Percentiles rank a stretch among this genome's conserved stretches.
These are phyloP conservation scores for Zosterops japonicus DNA, from an alignment of 2,113 vertebrate species.

Conservation along the genomic window DNA sequence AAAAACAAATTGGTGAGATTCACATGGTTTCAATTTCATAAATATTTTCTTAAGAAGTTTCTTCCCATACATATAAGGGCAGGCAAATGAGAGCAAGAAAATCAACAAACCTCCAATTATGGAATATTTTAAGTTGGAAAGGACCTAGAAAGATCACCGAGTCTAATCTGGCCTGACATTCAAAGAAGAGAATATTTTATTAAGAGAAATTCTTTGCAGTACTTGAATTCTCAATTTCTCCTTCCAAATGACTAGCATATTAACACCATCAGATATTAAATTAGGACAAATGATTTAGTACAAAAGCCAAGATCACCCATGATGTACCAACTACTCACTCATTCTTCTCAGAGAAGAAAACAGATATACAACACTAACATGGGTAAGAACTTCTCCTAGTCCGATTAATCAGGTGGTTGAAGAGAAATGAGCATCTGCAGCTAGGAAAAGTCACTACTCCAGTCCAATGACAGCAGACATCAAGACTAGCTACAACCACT, in stretches of 20 bases:
- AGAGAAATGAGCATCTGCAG: not conserved
- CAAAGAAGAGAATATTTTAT: not conserved
- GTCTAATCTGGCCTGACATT: not conserved
- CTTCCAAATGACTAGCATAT: not conserved
- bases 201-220: not conserved
- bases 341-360: not conserved
- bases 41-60: fast-evolving
- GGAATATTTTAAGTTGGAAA: not conserved
- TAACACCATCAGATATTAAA: not conserved
- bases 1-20: not conserved
- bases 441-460: not conserved
- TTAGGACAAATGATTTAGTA: not conserved
- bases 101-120: not conserved
- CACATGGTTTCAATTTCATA: not conserved
- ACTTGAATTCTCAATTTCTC: not conserved
- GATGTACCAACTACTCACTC: not conserved
- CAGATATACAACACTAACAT: not conserved
- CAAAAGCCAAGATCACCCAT: not conserved
- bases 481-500: not conserved
- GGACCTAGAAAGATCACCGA: not conserved
- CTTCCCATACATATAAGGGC: fast-evolving
- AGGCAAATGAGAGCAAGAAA: not conserved
- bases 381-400: not conserved
- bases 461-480: not conserved
- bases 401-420: not conserved